phyloP scores from a whole-genome alignment of 2,888 invertebrate genomes.

The Ceratothoa steindachneri region DNA sequence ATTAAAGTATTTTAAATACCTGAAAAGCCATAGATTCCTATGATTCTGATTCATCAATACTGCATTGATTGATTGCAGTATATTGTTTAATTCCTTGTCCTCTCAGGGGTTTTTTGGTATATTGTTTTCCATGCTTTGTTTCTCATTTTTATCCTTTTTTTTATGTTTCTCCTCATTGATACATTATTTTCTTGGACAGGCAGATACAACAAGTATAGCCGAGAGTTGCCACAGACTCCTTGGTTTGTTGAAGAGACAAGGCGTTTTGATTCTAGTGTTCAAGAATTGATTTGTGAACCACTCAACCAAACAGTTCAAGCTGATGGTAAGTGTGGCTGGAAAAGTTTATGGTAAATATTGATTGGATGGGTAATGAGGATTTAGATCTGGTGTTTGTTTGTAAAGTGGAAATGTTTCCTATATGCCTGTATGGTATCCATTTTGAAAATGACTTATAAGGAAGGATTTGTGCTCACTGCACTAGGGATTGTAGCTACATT shows the following conservation, averaged over 20 bases:
- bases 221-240: constrained; percentile 85
- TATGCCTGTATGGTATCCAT: background rate
- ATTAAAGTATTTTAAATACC: no score
- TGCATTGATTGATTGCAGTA: no score
- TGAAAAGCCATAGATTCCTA: no score
- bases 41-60: no score
- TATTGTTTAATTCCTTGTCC: no score
- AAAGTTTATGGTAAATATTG: background rate
- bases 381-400: background rate
- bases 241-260: constrained; percentile 80
- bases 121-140: no score
- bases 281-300: constrained; percentile 74
- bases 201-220: constrained; percentile 77
- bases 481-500: no score
- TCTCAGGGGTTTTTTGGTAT: no score
- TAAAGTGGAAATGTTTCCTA: background rate
- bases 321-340: constrained; percentile 53
- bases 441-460: no score
- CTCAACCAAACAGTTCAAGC: constrained; percentile 62
- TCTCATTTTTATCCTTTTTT: no score
- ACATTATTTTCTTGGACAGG: constrained; percentile 53
- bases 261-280: constrained; percentile 79
- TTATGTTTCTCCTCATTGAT: no score
- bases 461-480: no score
- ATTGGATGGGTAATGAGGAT: background rate